Evolutionary conservation across 2,797 vertebrate species (phyloP).

Genomic region (Channallabes apus): DNA sequence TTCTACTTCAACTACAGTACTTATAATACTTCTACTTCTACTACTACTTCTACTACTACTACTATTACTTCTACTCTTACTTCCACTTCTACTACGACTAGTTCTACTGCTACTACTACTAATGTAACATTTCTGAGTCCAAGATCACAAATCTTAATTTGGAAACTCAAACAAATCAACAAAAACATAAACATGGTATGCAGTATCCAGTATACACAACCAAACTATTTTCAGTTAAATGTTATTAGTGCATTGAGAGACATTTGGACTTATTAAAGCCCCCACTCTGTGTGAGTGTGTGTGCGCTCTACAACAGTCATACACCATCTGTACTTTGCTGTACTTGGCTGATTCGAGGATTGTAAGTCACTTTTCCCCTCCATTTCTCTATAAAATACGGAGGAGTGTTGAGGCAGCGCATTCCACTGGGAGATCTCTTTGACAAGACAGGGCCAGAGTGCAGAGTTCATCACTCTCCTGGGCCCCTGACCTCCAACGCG

Average conservation of each 20-base stretch:
- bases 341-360: constrained; percentile 45
- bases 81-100: too few species aligned
- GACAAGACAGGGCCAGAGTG: constrained; percentile 17
- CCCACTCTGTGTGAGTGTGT: too few species aligned
- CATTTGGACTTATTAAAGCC: too few species aligned
- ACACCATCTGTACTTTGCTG: background rate
- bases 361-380: constrained; percentile 60
- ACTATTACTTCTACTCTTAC: too few species aligned
- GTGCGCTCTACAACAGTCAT: too few species aligned
- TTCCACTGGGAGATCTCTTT: constrained; percentile 66
- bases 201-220: background rate
- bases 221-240: background rate
- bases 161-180: background rate
- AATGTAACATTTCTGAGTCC: too few species aligned
- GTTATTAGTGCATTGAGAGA: background rate
- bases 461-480: constrained; percentile 14
- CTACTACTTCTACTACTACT: too few species aligned
- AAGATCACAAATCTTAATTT: too few species aligned
- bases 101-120: too few species aligned
- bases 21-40: too few species aligned
- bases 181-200: background rate
- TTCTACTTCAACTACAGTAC: too few species aligned
- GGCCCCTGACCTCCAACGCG: constrained; percentile 38
- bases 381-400: constrained; percentile 51
- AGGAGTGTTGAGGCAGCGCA: constrained; percentile 61